Evolutionary conservation across 2,797 vertebrate species (phyloP).

Genomic region (Tapirus indicus): DNA sequence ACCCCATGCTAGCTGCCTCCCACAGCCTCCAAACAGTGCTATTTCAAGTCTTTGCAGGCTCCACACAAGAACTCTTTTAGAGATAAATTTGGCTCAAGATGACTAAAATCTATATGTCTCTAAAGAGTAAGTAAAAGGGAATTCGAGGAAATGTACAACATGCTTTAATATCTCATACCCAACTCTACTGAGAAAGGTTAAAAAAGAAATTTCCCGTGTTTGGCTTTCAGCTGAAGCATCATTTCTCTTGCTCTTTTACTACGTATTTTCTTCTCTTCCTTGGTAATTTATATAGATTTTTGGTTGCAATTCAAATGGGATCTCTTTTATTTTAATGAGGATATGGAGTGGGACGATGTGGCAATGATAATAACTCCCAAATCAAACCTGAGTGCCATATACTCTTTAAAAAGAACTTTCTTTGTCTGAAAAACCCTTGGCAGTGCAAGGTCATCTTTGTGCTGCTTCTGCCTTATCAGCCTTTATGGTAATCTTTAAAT

Average conservation of each 20-base stretch:
- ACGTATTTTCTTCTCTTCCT: slow-evolving; percentile 56
- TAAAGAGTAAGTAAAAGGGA: slow-evolving; percentile 56
- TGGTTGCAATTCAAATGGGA: slow-evolving; percentile 58
- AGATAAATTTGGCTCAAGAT: slow-evolving; percentile 7
- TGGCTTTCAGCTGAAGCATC: neutral
- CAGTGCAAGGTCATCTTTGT: neutral
- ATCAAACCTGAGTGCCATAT: neutral
- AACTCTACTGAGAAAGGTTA: slow-evolving; percentile 18
- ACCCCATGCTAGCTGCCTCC: neutral
- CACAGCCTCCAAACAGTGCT: neutral
- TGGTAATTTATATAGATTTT: slow-evolving; percentile 56
- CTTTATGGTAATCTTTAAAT: slow-evolving; percentile 39
- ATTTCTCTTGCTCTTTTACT: slow-evolving; percentile 27
- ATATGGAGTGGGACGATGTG: neutral
- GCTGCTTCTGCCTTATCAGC: neutral
- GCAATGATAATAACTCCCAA: neutral
- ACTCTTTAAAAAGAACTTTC: neutral
- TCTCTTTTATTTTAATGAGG: slow-evolving; percentile 54
- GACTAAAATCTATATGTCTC: neutral
- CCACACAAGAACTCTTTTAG: neutral
- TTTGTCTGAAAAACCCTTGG: neutral
- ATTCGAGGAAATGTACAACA: slow-evolving; percentile 67
- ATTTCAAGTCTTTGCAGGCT: neutral
- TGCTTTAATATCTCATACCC: slow-evolving; percentile 37
- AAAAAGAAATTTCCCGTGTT: slow-evolving; percentile 33